A percentile compares a stretch with the other conserved stretches of the same genome.
Conservation (phyloP, 2,888 invertebrate species). For the Merodon equestris region DNA sequence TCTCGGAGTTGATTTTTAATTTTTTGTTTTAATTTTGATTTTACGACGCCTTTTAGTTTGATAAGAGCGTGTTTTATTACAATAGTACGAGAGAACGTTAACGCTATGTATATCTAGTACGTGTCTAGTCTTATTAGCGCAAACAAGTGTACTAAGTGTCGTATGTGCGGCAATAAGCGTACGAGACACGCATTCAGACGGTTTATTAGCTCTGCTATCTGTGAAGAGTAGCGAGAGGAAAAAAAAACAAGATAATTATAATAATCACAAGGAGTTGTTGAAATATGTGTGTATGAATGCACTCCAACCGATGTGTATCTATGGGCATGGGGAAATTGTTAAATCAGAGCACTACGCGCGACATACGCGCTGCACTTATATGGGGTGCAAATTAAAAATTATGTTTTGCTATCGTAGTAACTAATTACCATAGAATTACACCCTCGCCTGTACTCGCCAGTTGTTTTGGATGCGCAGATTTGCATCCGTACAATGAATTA, state of each 20-base stretch:
- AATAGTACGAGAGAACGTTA: constrained; percentile 16
- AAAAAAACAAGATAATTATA: too few relatives aligned
- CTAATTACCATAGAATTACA: constrained; percentile 28
- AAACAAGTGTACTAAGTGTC: constrained; percentile 57
- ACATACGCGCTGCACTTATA: constrained; percentile 31
- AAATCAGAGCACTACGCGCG: constrained; percentile 56
- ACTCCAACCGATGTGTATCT: constrained; percentile 6
- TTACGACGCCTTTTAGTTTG: constrained; percentile 53
- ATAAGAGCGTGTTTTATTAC: constrained; percentile 56
- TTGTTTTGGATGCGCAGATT: too few relatives aligned
- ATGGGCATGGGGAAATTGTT: constrained; percentile 35
- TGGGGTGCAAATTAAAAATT: constrained; percentile 55
- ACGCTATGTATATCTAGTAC: constrained; percentile 36
- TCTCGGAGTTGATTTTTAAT: constrained; percentile 29
- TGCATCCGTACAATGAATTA: too few relatives aligned
- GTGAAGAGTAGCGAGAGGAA: constrained; percentile 6
- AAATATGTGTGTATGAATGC: neutral
- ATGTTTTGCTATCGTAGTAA: constrained; percentile 38
- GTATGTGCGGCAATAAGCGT: constrained; percentile 45
- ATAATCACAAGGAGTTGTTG: neutral
- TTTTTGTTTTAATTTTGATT: constrained; percentile 18
- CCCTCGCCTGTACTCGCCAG: neutral
- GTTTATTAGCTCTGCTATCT: constrained; percentile 53
- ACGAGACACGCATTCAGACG: constrained; percentile 62
- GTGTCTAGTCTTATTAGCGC: constrained; percentile 59